phyloP scores from a whole-genome alignment of 2,113 vertebrate species.

The Chascanopsetta lugubris region DNA sequence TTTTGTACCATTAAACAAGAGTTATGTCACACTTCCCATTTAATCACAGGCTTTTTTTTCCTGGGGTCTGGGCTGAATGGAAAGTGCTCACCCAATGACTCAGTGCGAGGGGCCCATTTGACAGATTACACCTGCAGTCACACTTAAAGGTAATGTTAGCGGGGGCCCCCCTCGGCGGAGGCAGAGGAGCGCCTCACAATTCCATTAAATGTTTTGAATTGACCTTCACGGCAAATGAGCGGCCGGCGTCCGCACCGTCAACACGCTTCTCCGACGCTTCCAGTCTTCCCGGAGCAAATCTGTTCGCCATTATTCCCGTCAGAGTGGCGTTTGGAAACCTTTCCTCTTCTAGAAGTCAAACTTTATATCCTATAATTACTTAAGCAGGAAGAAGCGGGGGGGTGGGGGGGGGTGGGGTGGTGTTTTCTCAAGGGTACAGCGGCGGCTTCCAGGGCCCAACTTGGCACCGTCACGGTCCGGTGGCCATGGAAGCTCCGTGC shows the following conservation, averaged over 20 bases:
- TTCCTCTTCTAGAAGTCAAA: conserved; percentile 35
- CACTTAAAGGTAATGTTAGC: conserved; percentile 76
- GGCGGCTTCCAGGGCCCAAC: conserved; percentile 65
- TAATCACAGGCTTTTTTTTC: conserved; percentile 73
- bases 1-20: conserved; percentile 80
- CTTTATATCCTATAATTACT: conserved; percentile 58
- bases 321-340: conserved; percentile 42
- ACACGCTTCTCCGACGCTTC: conserved; percentile 36
- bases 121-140: conserved; percentile 79
- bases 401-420: too few species aligned
- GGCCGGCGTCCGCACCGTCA: conserved; percentile 41
- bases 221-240: conserved; percentile 70
- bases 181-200: conserved; percentile 59
- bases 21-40: conserved; percentile 78
- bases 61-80: conserved; percentile 54
- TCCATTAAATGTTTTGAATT: conserved; percentile 72
- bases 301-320: conserved; percentile 47
- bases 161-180: conserved; percentile 30
- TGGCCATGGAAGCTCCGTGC: conserved; percentile 26
- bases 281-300: conserved; percentile 25
- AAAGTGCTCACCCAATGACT: conserved; percentile 65
- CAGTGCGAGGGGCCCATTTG: conserved; percentile 67
- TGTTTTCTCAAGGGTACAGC: conserved; percentile 66
- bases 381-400: too few species aligned
- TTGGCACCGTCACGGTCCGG: conserved; percentile 64